These are phyloP conservation scores for Ormyrus labotus DNA, from an alignment of 2,888 invertebrate species.

Conservation along the genomic window DNA sequence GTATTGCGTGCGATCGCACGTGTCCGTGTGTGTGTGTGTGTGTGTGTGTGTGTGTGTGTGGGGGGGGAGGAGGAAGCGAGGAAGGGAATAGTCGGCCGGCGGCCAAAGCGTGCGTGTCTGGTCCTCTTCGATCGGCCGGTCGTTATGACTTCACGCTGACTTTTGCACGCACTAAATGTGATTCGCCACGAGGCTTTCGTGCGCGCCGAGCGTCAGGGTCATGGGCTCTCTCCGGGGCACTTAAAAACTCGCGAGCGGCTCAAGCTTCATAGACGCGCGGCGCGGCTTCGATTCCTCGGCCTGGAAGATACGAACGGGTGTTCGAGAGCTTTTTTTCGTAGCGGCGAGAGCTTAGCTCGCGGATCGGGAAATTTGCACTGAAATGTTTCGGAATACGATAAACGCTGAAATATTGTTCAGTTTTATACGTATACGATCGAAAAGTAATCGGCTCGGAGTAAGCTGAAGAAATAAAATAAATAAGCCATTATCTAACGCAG, in stretches of 20 bases:
- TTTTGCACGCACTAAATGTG: constrained; percentile 68
- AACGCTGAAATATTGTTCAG: no score
- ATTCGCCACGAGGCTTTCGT: constrained; percentile 70
- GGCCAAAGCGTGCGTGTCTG: constrained; percentile 67
- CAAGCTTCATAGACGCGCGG: no score
- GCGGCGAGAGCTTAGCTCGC: no score
- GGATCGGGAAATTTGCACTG: no score
- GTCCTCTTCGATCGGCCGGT: constrained; percentile 64
- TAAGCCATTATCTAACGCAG: neutral
- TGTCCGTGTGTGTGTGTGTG: constrained; percentile 8
- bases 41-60: constrained; percentile 8
- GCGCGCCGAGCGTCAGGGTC: constrained; percentile 53
- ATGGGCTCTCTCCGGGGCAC: constrained; percentile 30
- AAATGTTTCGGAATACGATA: no score
- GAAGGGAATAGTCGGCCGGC: constrained; percentile 61
- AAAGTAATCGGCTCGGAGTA: no score
- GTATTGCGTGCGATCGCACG: neutral
- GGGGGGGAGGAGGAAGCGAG: neutral
- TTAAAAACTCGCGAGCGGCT: no score
- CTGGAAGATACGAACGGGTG: no score
- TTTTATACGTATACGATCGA: no score
- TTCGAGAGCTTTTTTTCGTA: no score
- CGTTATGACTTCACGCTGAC: constrained; percentile 74
- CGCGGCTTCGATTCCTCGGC: no score
- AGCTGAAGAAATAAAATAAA: no score